Conservation (phyloP, 2,113 vertebrate species). For the Ceyx cyanopectus region DNA sequence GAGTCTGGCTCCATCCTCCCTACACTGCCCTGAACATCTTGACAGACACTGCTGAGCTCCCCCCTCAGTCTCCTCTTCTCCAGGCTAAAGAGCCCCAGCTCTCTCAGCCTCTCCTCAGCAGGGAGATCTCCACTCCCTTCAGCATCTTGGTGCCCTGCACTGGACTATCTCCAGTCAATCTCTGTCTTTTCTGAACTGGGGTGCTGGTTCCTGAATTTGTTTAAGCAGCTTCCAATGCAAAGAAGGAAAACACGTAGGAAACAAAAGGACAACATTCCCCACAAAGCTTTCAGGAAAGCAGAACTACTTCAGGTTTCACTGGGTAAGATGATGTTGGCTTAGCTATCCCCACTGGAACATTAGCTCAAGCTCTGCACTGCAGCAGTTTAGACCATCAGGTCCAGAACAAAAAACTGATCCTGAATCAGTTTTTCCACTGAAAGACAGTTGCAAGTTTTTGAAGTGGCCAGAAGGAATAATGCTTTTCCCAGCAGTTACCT, state of each 20-base stretch:
- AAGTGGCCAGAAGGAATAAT: neutral
- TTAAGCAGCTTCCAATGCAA: neutral
- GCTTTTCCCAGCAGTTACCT: slow-evolving; percentile 3
- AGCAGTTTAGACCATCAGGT: neutral
- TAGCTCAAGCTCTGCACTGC: neutral
- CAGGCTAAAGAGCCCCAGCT: too few relatives aligned
- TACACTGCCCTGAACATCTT: too few relatives aligned
- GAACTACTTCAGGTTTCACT: neutral
- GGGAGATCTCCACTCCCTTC: too few relatives aligned
- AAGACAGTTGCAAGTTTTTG: neutral
- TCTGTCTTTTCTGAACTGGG: too few relatives aligned
- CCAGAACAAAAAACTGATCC: neutral
- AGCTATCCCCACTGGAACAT: neutral
- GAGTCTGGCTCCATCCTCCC: too few relatives aligned
- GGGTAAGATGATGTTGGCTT: neutral
- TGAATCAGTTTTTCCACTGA: neutral
- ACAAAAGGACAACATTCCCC: neutral
- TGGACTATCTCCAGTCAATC: too few relatives aligned
- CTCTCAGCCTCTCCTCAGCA: too few relatives aligned
- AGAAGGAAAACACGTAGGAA: neutral
- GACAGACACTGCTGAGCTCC: too few relatives aligned
- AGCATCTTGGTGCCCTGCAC: too few relatives aligned
- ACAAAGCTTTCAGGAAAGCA: neutral
- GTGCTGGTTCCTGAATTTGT: neutral
- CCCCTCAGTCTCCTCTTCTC: too few relatives aligned